These are phyloP conservation scores for Grantiella picta DNA, from an alignment of 2,113 vertebrate species.

Conservation along the genomic window DNA sequence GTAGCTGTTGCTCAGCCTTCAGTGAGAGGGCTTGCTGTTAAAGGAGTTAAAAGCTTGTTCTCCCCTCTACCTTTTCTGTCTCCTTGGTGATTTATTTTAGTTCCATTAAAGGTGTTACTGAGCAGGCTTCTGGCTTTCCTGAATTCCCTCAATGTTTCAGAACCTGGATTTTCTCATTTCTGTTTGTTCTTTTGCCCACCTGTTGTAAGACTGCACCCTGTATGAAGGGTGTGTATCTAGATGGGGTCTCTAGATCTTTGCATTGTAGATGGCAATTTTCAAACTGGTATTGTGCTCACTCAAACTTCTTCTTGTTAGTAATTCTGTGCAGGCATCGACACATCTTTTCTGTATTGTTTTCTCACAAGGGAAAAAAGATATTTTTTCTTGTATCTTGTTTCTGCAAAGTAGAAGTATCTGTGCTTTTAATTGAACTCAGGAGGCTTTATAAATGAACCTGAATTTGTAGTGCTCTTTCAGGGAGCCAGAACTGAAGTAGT, in stretches of 20 bases:
- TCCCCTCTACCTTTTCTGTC: not conserved
- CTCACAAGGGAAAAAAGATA: constrained; percentile 18
- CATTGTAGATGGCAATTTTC: not conserved
- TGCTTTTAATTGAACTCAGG: constrained; percentile 60
- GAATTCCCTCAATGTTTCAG: not conserved
- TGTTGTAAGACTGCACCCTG: not conserved
- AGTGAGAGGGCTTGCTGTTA: not conserved
- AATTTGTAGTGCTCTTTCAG: constrained; percentile 21
- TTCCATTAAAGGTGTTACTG: not conserved
- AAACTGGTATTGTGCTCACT: not conserved
- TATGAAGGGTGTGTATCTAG: not conserved
- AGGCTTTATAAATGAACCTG: constrained; percentile 50
- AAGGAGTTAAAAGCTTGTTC: not conserved
- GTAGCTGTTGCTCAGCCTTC: not conserved
- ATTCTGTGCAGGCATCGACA: constrained; percentile 18
- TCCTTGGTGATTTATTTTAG: not conserved
- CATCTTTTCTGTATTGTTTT: not conserved
- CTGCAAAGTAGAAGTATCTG: constrained; percentile 14
- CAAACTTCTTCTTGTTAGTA: not conserved
- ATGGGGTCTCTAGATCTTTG: not conserved
- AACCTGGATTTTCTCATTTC: not conserved
- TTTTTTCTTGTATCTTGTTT: constrained; percentile 19
- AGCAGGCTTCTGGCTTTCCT: not conserved
- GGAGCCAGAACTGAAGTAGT: constrained; percentile 33
- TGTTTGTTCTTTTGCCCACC: not conserved